Base-by-base conservation (phyloP, 2,888 invertebrate species). In the Acrocyrtus sp. region DNA sequence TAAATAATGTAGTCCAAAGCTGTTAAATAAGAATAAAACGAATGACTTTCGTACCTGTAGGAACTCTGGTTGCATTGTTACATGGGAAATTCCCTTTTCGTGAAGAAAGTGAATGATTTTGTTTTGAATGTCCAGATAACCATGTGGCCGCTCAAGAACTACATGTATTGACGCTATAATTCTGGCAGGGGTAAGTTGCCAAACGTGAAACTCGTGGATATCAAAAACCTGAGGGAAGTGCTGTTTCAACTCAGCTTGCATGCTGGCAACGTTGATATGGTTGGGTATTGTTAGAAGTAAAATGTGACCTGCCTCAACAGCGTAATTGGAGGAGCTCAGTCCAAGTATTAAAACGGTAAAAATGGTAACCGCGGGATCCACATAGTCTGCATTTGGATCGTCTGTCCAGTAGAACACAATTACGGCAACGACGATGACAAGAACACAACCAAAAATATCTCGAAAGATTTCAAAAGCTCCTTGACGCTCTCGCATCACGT, bases 271-370 rank as follows among this genome's bases (percentile, higher is more conserved):
- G 82, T 95, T 91, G 76, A 96, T 91, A 15, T 94, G 92, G 80
- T 91, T 92, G 0, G 97, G 96, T 70, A 96, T 95, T 0, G 96
- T 96, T 85, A 97, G 96, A 21, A 97, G 87, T 0, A 96, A 87
- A 82, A 96, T 94, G 65, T 94, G 85, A 3, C 94, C 92, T 12
- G 95, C 94, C 84, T 95, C 93, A 81, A 89, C 84, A 91, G 94
- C 90, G 84, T 93, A 93, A 0, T 93, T 92, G 84, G 90, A 93
- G 82, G 93, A 94, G 53, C 94, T 86, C 15, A 89, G 84, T 77
- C 93, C 88, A 43, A 94, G 86, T 1, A 90, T 84, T 2, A 90
- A 84, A 48, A 93, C 91, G 0, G 94, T 92, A 69, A 91, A 84
- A 47, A 95, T 90, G 0, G 94, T 91, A 29, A 94, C 85, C 1